These are phyloP conservation scores for Camptogramma bilineatum DNA, from an alignment of 2,888 invertebrate genomes.

Conservation along the genomic window DNA sequence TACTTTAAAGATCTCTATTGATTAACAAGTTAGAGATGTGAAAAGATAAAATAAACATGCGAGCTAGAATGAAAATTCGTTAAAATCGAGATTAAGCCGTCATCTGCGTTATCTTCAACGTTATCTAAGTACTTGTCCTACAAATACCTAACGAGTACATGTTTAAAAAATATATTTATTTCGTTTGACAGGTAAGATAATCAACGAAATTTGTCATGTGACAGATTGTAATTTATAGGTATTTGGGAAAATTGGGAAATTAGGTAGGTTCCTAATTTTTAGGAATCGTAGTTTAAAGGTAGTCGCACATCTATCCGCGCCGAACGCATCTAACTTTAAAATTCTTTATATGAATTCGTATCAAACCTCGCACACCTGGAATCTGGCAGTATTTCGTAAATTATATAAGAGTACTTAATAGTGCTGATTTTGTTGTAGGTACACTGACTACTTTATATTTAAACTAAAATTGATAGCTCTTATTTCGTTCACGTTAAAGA, in stretches of 20 bases:
- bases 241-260: conserved; percentile 30
- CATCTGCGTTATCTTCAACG: conserved; percentile 76
- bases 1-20: conserved; percentile 45
- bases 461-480: too few species aligned
- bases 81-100: conserved; percentile 83
- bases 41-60: conserved; percentile 54
- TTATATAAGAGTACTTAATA: too few species aligned
- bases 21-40: conserved; percentile 28
- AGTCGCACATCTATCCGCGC: too few species aligned
- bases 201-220: conserved; percentile 64
- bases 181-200: conserved; percentile 70
- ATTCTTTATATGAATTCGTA: too few species aligned
- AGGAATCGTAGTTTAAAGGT: too few species aligned
- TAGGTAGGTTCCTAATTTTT: too few species aligned
- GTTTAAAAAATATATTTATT: conserved; percentile 70
- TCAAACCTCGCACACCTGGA: too few species aligned
- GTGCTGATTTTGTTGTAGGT: too few species aligned
- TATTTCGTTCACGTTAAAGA: too few species aligned
- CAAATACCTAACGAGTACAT: conserved; percentile 68
- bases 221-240: conserved; percentile 50
- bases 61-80: conserved; percentile 77
- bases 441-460: too few species aligned
- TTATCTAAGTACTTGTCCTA: conserved; percentile 73
- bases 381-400: too few species aligned
- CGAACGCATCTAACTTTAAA: too few species aligned